phyloP scores from a whole-genome alignment of 2,113 vertebrate genomes.

The Pelobates fuscus region DNA sequence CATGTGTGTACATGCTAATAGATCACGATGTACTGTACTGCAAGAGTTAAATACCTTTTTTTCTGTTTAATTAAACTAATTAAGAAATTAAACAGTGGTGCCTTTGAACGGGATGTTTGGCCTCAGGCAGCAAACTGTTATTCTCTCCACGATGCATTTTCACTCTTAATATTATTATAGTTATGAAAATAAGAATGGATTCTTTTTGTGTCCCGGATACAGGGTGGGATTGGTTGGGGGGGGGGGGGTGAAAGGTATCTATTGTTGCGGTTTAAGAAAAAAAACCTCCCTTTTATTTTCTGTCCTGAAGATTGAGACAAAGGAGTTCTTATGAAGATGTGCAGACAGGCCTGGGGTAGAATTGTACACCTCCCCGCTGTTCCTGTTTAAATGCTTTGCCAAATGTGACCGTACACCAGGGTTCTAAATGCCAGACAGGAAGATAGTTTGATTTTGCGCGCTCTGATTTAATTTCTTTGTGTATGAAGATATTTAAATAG shows the following conservation, averaged over 20 bases:
- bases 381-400: slow-evolving; percentile 35
- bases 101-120: slow-evolving; percentile 18
- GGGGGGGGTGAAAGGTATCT: slow-evolving; percentile 32
- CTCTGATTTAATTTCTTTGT: too few species aligned
- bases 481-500: too few species aligned
- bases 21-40: too few species aligned
- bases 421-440: neutral
- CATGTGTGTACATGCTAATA: too few species aligned
- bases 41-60: neutral
- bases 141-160: neutral
- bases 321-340: slow-evolving; percentile 35
- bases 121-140: slow-evolving; percentile 26
- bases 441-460: too few species aligned
- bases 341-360: slow-evolving; percentile 37
- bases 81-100: slow-evolving; percentile 29
- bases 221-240: slow-evolving; percentile 12
- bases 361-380: slow-evolving; percentile 28
- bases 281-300: slow-evolving; percentile 25
- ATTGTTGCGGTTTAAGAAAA: slow-evolving; percentile 38
- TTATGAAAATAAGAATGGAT: slow-evolving; percentile 39
- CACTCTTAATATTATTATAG: slow-evolving; percentile 39
- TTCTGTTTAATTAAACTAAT: slow-evolving; percentile 36
- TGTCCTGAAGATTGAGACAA: slow-evolving; percentile 21
- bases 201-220: slow-evolving; percentile 27
- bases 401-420: slow-evolving; percentile 8